Evolutionary conservation across 2,888 invertebrate genomes (phyloP), one percentile per base, ranked within the genome.

Genomic region (Deilephila porcellus): DNA sequence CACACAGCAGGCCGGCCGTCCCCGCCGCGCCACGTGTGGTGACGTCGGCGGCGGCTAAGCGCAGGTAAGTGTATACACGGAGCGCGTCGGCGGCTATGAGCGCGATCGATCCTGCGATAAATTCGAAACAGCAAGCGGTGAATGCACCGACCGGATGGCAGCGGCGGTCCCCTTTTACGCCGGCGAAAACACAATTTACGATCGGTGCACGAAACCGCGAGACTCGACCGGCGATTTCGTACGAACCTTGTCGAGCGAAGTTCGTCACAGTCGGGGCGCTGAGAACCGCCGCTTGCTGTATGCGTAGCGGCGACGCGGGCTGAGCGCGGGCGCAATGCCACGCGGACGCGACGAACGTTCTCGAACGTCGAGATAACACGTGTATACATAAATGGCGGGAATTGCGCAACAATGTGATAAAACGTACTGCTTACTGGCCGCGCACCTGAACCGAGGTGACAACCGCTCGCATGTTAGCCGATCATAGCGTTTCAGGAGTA

Each of bases 101-200:
- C 84, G 84, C 85, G 86, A 92, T 92, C 89, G 91, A 93, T 92
- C 92, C 86, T 83, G 88, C 89, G 91, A 93, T 93, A 91, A 92
- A 92, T 92, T 92, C 89, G 91, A 91, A 89, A 89, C 88, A 87
- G 87, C 82, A 86, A 88, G 88, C 92, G 92, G 92, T 92, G 91
- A 93, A 92, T 89, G 92, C 91, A 91, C 89, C 88, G 88, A 82
- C 81, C 83, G 87, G 83, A 80, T 85, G 80, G 82, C 83, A 82
- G 80, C 77, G 76, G 79, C 88, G 87, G 83, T 86, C 84, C 89
- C 92, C 93, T 92, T 92, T 92, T 91, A 91, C 92, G 85, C 83
- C 81, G 83, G 83, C 85, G 88, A 90, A 90, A 91, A 90, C 86
- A 87, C 89, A 88, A 89, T 91, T 89, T 88, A 89, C 86, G 86